Evolutionary conservation across 2,113 vertebrate genomes (phyloP).

Genomic region (Antechinus flavipes): DNA sequence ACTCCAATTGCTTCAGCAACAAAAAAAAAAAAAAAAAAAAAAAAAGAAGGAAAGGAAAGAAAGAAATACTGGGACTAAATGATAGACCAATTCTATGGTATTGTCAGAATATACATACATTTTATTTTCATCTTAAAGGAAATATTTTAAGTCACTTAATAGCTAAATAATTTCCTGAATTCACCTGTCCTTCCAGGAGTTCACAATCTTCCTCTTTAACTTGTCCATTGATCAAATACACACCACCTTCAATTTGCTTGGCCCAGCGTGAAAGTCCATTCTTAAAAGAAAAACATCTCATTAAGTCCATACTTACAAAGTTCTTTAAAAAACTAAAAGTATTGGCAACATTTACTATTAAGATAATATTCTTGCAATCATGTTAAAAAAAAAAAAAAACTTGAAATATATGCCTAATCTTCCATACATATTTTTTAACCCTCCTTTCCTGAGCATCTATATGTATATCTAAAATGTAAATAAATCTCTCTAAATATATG

Average conservation of each 20-base stretch:
- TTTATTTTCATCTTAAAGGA: background rate
- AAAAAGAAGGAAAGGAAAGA: too few species aligned
- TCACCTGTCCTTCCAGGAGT: conserved; percentile 90
- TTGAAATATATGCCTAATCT: background rate
- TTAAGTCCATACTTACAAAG: background rate
- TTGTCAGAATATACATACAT: background rate
- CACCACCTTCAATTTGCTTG: conserved; percentile 88
- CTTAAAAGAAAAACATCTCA: conserved; percentile 82
- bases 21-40: too few species aligned
- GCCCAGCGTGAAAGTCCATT: conserved; percentile 91
- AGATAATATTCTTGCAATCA: background rate
- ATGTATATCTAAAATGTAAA: background rate
- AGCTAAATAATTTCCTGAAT: conserved; percentile 36
- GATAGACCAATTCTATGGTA: background rate
- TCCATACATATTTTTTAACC: too few species aligned
- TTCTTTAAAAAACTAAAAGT: background rate
- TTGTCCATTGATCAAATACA: conserved; percentile 92
- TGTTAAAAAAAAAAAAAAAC: background rate
- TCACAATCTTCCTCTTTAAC: conserved; percentile 88
- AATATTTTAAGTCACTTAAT: conserved; percentile 31
- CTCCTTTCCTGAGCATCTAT: background rate
- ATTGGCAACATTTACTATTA: background rate
- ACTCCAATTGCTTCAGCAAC: too few species aligned
- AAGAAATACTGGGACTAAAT: conserved; percentile 36
- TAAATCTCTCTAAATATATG: background rate